These are phyloP conservation scores for Bryconaethiops microstoma DNA, from an alignment of 2,797 vertebrate genomes.

Conservation along the genomic window DNA sequence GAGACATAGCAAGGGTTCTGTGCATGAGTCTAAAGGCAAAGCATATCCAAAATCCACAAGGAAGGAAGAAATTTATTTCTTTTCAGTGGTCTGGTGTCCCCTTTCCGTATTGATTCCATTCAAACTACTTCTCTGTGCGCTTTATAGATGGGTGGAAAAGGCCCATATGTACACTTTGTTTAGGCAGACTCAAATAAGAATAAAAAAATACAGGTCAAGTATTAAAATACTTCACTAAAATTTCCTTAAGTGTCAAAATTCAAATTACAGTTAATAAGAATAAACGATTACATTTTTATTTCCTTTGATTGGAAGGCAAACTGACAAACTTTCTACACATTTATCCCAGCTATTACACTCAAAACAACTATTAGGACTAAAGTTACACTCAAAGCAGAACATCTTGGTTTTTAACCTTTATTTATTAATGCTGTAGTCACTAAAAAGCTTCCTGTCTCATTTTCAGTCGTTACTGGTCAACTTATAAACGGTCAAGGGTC, in stretches of 20 bases:
- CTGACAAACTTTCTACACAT: no score
- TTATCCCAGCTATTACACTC: background rate
- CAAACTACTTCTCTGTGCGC: background rate
- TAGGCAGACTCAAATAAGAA: background rate
- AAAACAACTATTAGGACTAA: no score
- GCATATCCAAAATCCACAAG: constrained; percentile 30
- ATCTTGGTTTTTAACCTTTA: background rate
- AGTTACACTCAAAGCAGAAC: background rate
- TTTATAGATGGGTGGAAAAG: background rate
- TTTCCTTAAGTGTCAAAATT: no score
- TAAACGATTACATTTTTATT: no score
- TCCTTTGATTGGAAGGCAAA: no score
- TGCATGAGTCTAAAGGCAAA: constrained; percentile 22
- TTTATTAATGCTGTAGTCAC: background rate
- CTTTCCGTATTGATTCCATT: background rate
- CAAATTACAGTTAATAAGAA: no score
- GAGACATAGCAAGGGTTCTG: constrained; percentile 11
- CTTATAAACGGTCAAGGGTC: background rate
- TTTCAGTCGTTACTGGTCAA: background rate
- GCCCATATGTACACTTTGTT: background rate
- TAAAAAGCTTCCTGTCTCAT: background rate
- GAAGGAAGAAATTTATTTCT: constrained; percentile 30
- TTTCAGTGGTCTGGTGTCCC: background rate
- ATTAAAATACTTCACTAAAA: background rate
- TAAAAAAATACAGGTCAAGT: background rate